Evolutionary conservation across 1,140 invertebrate genomes (phyloP).

Genomic region (Plectus sambesii): DNA sequence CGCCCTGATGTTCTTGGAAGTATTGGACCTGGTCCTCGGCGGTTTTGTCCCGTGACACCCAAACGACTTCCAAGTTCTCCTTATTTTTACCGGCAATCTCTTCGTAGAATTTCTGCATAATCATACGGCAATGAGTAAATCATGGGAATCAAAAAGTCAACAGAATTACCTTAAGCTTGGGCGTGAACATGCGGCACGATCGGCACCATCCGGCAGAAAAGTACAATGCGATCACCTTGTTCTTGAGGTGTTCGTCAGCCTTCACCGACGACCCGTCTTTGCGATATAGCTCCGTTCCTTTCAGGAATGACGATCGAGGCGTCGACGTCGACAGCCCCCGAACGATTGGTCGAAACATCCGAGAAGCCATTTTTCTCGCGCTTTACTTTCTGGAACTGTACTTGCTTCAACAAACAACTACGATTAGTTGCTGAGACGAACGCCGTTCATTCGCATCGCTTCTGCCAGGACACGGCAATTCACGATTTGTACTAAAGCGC

Average conservation of each 20-base stretch:
- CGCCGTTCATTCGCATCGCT: too few species aligned
- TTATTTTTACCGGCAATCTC: conserved; percentile 14
- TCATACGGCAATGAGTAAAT: too few species aligned
- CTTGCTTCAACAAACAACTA: too few species aligned
- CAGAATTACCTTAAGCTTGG: conserved; percentile 13
- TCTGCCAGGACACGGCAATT: too few species aligned
- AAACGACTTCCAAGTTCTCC: conserved; percentile 22
- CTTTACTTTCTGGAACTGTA: too few species aligned
- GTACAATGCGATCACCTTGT: conserved; percentile 24
- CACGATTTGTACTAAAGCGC: too few species aligned
- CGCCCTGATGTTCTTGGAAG: conserved; percentile 17
- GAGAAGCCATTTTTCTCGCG: too few species aligned
- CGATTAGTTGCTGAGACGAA: too few species aligned
- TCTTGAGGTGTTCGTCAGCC: conserved; percentile 32
- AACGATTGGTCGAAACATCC: too few species aligned
- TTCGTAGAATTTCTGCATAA: conserved; percentile 21
- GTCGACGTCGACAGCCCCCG: too few species aligned
- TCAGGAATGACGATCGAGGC: too few species aligned
- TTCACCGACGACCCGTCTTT: conserved; percentile 28
- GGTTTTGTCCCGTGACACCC: conserved; percentile 22
- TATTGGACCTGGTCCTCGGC: conserved; percentile 20
- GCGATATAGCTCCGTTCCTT: conserved; percentile 30
- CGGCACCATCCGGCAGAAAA: conserved; percentile 27
- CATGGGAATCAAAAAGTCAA: conserved; percentile 9
- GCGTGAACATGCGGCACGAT: conserved; percentile 18